Percentiles rank a stretch among this genome's conserved stretches.
phyloP scores from a whole-genome alignment of 2,797 vertebrate species.

The Syndactyla subalaris region DNA sequence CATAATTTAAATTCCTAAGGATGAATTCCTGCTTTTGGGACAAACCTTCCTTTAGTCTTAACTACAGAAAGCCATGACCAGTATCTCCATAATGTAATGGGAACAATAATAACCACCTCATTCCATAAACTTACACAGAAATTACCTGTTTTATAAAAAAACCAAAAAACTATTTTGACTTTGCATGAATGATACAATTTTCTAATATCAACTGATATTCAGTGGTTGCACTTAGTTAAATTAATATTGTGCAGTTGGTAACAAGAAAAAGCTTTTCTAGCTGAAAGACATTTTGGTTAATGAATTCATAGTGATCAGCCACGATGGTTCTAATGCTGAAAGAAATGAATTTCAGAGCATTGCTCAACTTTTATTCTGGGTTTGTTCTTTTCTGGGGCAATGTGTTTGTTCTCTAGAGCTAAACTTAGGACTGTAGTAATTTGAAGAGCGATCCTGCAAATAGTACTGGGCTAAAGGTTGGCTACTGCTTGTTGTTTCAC shows the following conservation, averaged over 20 bases:
- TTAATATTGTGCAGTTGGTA: neutral
- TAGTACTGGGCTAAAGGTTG: neutral
- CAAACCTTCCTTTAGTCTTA: neutral
- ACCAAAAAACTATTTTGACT: neutral
- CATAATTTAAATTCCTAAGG: neutral
- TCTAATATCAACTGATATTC: conserved; percentile 11
- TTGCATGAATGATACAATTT: neutral
- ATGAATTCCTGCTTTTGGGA: neutral
- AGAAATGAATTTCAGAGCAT: neutral
- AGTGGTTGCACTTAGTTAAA: neutral
- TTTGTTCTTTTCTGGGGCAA: neutral
- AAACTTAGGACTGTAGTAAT: neutral
- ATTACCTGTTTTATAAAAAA: neutral
- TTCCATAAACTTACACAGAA: neutral
- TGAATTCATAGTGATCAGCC: neutral
- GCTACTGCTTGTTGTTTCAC: neutral
- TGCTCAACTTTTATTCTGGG: neutral
- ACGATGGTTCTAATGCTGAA: neutral
- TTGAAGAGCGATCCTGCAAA: neutral
- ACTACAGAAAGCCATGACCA: neutral
- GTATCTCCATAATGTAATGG: neutral
- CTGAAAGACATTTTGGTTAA: neutral
- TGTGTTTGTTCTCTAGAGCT: neutral
- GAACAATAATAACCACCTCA: neutral
- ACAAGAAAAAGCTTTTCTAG: neutral